Evolutionary conservation across 1,140 invertebrate species (phyloP), one percentile per base, ranked within the genome.

Genomic region (Homalodisca vitripennis): DNA sequence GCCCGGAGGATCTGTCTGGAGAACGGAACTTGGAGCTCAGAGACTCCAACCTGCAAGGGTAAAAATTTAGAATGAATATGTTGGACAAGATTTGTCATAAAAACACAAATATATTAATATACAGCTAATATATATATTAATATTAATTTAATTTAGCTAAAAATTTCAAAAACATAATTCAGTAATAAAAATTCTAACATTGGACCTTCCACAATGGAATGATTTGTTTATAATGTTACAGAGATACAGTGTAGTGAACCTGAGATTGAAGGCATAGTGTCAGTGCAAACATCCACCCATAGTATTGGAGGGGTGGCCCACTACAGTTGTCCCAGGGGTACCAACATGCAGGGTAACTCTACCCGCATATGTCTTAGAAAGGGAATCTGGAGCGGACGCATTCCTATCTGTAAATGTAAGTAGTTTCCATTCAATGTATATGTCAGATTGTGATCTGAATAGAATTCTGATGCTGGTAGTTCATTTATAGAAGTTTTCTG

Each of bases 11-110:
- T 91, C 34, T 97, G 95, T 77, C 85, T 93, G 14, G 93, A 95
- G 77, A 93, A 97, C 78, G 92, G 90, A 17, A 92, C 91, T 0
- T 95, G 93, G 92, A 92, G 89, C 70, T 89, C 89, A 6, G 87
- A 88, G 55, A 80, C 87, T 6, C 93, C 95, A 0, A 78, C 81
- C 6, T 97, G 94, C 78, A 85, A 84, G 82, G 88, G 89, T 90
- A 82, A 75, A 27, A 13, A 41, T 6, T 41, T 17, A 41, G 17
- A 41, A 41, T 17, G 17, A 41, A 41, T 41, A 41, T 17, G 6
- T 41, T 41, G 34, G 6, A 10, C 34, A 41, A 41, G n/a, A n/a
- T n/a, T n/a, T 41, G 34, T 10, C 34, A 6, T 41, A 41, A 6
- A 41, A 41, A 41, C 17, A 10, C 34, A 41, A 41, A 10, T 41